These are phyloP conservation scores for Ricordea florida DNA, from an alignment of 92 coral and sea anemone species.

Conservation along the genomic window DNA sequence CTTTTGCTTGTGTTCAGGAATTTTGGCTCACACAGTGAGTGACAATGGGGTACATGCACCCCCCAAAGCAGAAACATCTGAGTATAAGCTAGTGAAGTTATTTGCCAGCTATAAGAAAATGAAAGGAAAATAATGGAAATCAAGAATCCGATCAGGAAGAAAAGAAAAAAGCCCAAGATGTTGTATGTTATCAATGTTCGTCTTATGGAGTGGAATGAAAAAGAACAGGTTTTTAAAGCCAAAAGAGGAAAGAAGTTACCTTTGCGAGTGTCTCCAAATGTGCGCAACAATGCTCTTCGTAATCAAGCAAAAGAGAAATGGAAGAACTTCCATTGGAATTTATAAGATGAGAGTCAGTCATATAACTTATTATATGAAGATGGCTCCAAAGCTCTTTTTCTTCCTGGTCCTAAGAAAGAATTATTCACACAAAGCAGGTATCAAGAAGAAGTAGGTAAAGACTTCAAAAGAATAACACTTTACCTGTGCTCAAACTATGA, in stretches of 20 bases:
- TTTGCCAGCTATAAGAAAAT: constrained; percentile 10
- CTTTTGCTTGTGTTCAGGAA: too few relatives aligned
- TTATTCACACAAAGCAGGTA: constrained; percentile 34
- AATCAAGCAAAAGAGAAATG: constrained; percentile 54
- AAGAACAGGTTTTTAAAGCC: constrained; percentile 38
- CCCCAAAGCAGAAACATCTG: too few relatives aligned
- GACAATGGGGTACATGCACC: too few relatives aligned
- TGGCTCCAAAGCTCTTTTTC: constrained; percentile 36
- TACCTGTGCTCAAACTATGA: constrained; percentile 43
- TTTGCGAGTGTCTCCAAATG: constrained; percentile 35
- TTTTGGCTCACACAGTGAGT: too few relatives aligned
- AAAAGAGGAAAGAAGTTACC: constrained; percentile 58
- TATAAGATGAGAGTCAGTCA: constrained; percentile 31
- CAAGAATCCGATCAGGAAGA: constrained; percentile 19
- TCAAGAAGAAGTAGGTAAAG: constrained; percentile 47
- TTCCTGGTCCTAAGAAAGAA: constrained; percentile 58
- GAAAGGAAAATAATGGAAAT: constrained; percentile 57
- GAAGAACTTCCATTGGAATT: constrained; percentile 53
- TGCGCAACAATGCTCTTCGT: not conserved
- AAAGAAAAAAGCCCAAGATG: constrained; percentile 28
- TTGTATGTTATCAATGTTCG: constrained; percentile 36
- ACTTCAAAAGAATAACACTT: constrained; percentile 62
- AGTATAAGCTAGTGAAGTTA: constrained; percentile 37
- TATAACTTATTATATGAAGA: constrained; percentile 67
- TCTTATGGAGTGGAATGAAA: constrained; percentile 55